These are phyloP conservation scores for Plemyria rubiginata DNA, from an alignment of 2,888 invertebrate genomes.

Conservation along the genomic window DNA sequence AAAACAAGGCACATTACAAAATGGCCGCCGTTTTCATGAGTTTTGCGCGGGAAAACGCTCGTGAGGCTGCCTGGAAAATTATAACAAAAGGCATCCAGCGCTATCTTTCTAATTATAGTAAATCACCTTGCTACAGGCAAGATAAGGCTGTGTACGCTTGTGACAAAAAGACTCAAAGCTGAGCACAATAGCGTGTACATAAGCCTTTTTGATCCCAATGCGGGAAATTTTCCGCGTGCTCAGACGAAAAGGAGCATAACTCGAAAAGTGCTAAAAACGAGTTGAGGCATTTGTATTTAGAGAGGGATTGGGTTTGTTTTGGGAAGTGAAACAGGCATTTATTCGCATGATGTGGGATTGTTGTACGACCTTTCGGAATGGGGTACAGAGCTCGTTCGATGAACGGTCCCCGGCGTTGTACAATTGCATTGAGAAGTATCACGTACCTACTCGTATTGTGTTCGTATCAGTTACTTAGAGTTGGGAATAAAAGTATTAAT, in stretches of 20 bases:
- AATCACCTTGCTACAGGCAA: conserved; percentile 84
- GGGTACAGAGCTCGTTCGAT: conserved; percentile 67
- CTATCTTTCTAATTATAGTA: conserved; percentile 86
- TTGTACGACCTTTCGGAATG: conserved; percentile 63
- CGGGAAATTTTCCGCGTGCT: conserved; percentile 51
- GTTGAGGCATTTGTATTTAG: conserved; percentile 53
- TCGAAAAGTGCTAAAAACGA: conserved; percentile 48
- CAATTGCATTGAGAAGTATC: conserved; percentile 72
- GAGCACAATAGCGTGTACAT: conserved; percentile 54
- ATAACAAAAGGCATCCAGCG: conserved; percentile 85
- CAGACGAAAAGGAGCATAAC: conserved; percentile 57
- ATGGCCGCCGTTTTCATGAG: conserved; percentile 82
- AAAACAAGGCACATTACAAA: conserved; percentile 85
- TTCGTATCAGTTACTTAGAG: conserved; percentile 46
- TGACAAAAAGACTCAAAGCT: conserved; percentile 70
- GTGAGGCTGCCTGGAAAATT: conserved; percentile 83
- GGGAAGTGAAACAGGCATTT: conserved; percentile 52
- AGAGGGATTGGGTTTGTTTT: conserved; percentile 54
- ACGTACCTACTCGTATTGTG: conserved; percentile 59
- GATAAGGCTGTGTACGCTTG: conserved; percentile 75
- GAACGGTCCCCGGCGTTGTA: conserved; percentile 77
- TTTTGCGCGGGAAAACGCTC: conserved; percentile 80
- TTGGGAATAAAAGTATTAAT: conserved; percentile 38
- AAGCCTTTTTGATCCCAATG: conserved; percentile 61
- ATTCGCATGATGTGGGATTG: conserved; percentile 50